A percentile compares a stretch with the other conserved stretches of the same genome.
phyloP scores from a whole-genome alignment of 1,140 invertebrate species.

The Diabrotica virgifera region DNA sequence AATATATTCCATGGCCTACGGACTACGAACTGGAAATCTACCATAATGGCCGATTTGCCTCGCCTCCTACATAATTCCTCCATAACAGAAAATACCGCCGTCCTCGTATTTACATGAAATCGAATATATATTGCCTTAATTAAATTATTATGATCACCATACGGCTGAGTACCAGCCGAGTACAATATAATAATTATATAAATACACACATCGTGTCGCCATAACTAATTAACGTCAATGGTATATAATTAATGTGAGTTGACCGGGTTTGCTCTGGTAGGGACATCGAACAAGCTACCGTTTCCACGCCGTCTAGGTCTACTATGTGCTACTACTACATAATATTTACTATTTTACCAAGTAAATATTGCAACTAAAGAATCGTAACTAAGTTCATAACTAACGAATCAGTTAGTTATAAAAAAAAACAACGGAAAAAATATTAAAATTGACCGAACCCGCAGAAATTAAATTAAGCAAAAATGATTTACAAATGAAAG shows the following conservation, averaged over 20 bases:
- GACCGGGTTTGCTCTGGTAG: slow-evolving; percentile 21
- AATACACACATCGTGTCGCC: slow-evolving; percentile 42
- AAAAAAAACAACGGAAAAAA: no score
- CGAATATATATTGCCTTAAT: slow-evolving; percentile 3
- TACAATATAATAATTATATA: slow-evolving; percentile 44
- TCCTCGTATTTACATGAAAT: background rate
- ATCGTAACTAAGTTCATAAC: no score
- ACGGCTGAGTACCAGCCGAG: slow-evolving; percentile 17
- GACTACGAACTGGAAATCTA: no score
- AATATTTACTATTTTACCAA: no score
- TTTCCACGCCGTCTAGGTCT: slow-evolving; percentile 4
- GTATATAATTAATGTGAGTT: slow-evolving; percentile 41
- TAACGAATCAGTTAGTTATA: no score
- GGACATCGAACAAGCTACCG: slow-evolving; percentile 29
- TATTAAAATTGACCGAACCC: no score
- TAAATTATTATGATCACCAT: background rate
- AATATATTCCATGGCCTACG: no score
- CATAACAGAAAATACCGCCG: slow-evolving; percentile 1
- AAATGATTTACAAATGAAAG: no score
- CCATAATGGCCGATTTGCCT: background rate
- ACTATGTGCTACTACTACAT: background rate
- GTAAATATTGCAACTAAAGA: no score
- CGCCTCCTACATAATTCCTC: background rate
- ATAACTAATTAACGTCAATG: slow-evolving; percentile 44
- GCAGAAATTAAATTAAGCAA: no score